Evolutionary conservation across 2,888 invertebrate genomes (phyloP).

Genomic region (Cryptocephalus moraei): DNA sequence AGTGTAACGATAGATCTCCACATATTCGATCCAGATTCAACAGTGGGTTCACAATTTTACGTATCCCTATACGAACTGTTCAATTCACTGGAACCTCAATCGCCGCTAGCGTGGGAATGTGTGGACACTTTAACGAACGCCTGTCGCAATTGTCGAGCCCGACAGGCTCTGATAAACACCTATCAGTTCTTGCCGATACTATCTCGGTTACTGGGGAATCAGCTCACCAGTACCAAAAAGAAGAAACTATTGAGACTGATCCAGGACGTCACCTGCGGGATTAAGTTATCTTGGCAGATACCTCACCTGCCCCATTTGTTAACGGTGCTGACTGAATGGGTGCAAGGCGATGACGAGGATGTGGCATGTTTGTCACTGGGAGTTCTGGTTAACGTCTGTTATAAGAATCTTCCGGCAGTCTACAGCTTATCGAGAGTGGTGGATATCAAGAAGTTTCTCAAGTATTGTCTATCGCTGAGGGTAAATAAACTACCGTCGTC

Average conservation of each 20-base stretch:
- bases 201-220: conserved; percentile 48
- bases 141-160: conserved; percentile 50
- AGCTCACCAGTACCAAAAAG: conserved; percentile 54
- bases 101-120: conserved; percentile 53
- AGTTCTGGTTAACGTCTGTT: conserved; percentile 68
- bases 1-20: conserved; percentile 53
- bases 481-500: conserved; percentile 29
- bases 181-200: conserved; percentile 61
- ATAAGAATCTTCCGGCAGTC: conserved; percentile 65
- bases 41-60: conserved; percentile 56
- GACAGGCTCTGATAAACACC: conserved; percentile 54
- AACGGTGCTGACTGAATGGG: conserved; percentile 56
- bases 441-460: conserved; percentile 57
- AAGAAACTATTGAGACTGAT: conserved; percentile 51
- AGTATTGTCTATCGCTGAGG: conserved; percentile 50
- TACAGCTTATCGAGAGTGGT: conserved; percentile 62
- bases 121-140: conserved; percentile 54
- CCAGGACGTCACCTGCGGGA: conserved; percentile 69
- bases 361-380: conserved; percentile 50
- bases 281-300: conserved; percentile 71
- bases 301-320: conserved; percentile 60
- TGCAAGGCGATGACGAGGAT: conserved; percentile 44
- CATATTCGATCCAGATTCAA: conserved; percentile 56
- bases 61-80: conserved; percentile 56
- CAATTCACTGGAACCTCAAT: conserved; percentile 45